phyloP scores from a whole-genome alignment of 2,113 vertebrate species.

The Trematocara variabile region DNA sequence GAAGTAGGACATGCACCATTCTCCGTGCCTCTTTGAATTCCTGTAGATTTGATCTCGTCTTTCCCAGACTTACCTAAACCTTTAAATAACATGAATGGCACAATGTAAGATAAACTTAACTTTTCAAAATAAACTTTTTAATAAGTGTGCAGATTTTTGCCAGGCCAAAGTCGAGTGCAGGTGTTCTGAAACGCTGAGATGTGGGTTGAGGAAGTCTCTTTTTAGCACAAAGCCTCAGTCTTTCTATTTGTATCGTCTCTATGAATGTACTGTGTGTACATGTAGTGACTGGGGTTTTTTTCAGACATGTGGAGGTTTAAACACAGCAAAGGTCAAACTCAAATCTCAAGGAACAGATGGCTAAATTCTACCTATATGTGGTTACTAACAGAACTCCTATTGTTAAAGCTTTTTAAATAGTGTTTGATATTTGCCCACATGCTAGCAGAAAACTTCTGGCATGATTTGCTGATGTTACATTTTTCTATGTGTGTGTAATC shows the following conservation, averaged over 20 bases:
- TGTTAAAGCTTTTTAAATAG: not conserved
- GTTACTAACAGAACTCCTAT: not conserved
- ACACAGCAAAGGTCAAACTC: slow-evolving; percentile 9
- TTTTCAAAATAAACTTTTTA: slow-evolving; percentile 23
- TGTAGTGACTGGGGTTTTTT: not conserved
- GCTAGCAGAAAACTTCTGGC: not conserved
- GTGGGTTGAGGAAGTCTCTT: not conserved
- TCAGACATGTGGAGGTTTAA: not conserved
- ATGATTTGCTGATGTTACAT: not conserved
- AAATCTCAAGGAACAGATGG: not conserved
- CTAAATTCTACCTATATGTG: not conserved
- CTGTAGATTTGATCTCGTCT: not conserved
- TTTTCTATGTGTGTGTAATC: not conserved
- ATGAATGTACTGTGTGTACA: not conserved
- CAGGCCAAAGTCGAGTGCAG: not conserved
- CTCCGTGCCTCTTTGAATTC: not conserved
- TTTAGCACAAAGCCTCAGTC: slow-evolving; percentile 25
- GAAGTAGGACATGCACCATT: not conserved
- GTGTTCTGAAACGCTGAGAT: not conserved
- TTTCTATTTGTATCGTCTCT: not conserved
- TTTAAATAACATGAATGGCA: slow-evolving; percentile 2
- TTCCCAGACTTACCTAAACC: not conserved
- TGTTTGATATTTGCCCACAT: not conserved
- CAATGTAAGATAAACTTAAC: not conserved
- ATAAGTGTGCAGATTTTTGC: slow-evolving; percentile 19